Conservation (phyloP, 2,888 invertebrate species). For the Rapana venosa region DNA sequence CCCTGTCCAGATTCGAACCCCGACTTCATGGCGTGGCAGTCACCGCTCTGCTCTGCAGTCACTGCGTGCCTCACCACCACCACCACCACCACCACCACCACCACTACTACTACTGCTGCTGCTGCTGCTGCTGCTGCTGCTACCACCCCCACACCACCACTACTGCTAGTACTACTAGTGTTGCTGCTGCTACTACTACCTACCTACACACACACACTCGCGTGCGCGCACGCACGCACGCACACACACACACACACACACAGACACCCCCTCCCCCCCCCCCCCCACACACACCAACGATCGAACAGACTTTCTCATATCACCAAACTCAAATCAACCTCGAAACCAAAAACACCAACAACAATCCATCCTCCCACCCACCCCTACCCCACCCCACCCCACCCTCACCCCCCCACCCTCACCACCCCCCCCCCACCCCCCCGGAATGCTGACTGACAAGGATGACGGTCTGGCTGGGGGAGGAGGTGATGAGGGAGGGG, state of each 20-base stretch:
- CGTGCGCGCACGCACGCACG: not conserved
- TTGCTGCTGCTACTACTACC: too few species aligned
- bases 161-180: not conserved
- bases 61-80: too few species aligned
- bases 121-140: conserved; percentile 22
- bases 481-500: not conserved
- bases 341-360: too few species aligned
- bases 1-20: too few species aligned
- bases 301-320: too few species aligned
- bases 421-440: too few species aligned
- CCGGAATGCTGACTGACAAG: not conserved
- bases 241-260: not conserved
- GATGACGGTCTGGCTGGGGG: not conserved
- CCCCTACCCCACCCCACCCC: too few species aligned
- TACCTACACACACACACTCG: not conserved
- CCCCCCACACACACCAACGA: not conserved
- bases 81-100: not conserved
- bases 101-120: conserved; percentile 22
- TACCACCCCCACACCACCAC: conserved; percentile 8
- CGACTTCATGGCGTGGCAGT: too few species aligned
- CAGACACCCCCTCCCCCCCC: not conserved
- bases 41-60: too few species aligned
- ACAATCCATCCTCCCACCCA: too few species aligned
- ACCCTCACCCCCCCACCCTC: too few species aligned
- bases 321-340: too few species aligned